phyloP scores from a whole-genome alignment of 2,888 invertebrate species.

The Dermolepida albohirtum region DNA sequence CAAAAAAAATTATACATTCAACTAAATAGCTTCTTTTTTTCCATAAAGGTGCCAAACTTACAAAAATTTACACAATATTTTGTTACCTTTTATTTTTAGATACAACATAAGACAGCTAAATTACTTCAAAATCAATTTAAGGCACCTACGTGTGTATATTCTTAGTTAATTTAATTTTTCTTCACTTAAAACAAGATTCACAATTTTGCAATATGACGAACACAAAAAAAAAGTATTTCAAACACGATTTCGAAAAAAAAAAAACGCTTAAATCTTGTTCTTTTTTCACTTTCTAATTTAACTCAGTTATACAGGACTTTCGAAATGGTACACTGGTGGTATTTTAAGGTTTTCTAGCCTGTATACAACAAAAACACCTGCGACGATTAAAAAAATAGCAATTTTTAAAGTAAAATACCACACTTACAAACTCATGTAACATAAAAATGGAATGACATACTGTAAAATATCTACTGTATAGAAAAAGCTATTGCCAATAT shows the following conservation, averaged over 20 bases:
- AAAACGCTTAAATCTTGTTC: neutral
- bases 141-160: constrained; percentile 31
- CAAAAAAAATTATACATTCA: neutral
- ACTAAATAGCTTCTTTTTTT: neutral
- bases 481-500: constrained; percentile 4
- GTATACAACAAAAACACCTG: neutral
- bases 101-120: constrained; percentile 23
- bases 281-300: too few relatives aligned
- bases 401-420: constrained; percentile 10
- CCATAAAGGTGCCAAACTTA: constrained; percentile 17
- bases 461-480: constrained; percentile 5
- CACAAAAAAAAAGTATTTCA: neutral
- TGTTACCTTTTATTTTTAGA: constrained; percentile 1
- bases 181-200: neutral
- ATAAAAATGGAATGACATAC: constrained; percentile 20
- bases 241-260: neutral
- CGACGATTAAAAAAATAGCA: neutral
- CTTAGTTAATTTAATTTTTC: neutral
- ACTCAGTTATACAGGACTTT: too few relatives aligned
- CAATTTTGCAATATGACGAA: neutral
- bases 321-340: too few relatives aligned
- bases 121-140: constrained; percentile 24
- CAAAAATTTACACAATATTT: neutral
- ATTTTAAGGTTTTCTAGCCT: too few relatives aligned
- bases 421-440: constrained; percentile 5